Base-by-base conservation (phyloP, 2,113 vertebrate genomes). In the Paramisgurnus dabryanus region DNA sequence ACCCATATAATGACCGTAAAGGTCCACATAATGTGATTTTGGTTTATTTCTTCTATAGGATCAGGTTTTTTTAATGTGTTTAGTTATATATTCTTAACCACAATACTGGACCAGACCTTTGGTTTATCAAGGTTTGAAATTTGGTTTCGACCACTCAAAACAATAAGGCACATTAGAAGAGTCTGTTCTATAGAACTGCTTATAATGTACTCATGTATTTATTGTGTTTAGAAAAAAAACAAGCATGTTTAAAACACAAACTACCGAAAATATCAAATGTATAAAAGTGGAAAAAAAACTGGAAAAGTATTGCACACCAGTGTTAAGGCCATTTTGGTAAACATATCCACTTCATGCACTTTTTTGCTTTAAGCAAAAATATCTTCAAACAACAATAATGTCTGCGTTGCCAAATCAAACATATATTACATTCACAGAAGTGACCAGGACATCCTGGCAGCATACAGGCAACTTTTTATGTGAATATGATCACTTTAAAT, bases 281-380 rank as follows among this genome's bases (percentile, higher is more conserved):
- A 94, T 90, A 93, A 94, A 94, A 92, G 90, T 92, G 90, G 86
- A 90, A 91, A 91, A 90, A 45, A 84, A 58, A 71, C 81, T 85
- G 87, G 86, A 87, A 85, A 90, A 90, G 43, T 88, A 80, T 84
- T 78, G 79, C 85, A 86, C 71, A 78, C 84, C 72, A 80, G 17
- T 77, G 47, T 89, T 53, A 76, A 79, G 80, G 76, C 65, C 83
- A 71, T 81, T 85, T 74, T 78, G 43, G 75, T 17, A 45, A 87
- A 82, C 85, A 82, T 71, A 41, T 79, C 80, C 67, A 70, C 65
- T 80, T 80, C 68, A 76, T 80, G 6, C 79, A 71, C 75, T 72
- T 79, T 63, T 47, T 55, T 22, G 50, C 53, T 45, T 7, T 17
- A 65, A 83, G 57, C 68, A 76, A 50, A 53, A 63, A 50, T 58